Evolutionary conservation across 2,888 invertebrate species (phyloP).

Genomic region (Caenorhabditis macrosperma): DNA sequence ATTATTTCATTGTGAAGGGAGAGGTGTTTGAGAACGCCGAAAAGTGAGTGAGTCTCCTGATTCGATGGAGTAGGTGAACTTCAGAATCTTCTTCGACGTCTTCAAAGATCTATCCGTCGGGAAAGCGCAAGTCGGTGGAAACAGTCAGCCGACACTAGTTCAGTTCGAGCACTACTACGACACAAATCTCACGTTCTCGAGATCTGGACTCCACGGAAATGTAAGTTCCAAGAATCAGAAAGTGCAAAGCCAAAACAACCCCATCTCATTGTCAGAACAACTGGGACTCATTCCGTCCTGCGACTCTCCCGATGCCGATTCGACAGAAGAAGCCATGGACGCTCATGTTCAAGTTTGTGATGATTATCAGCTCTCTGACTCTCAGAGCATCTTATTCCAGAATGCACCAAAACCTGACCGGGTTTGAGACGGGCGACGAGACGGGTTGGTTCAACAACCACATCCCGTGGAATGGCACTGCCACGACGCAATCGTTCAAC

Average conservation of each 20-base stretch:
- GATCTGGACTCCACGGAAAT: slow-evolving; percentile 28
- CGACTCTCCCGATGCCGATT: slow-evolving; percentile 29
- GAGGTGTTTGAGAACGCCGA: slow-evolving; percentile 32
- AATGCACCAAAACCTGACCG: slow-evolving; percentile 31
- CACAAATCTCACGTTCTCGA: slow-evolving; percentile 35
- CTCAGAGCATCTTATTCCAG: background rate
- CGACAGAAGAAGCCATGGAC: slow-evolving; percentile 50
- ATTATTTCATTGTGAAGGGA: slow-evolving; percentile 37
- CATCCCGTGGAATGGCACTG: slow-evolving; percentile 44
- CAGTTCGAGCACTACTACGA: slow-evolving; percentile 35
- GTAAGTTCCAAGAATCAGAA: background rate
- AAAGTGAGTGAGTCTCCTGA: slow-evolving; percentile 2
- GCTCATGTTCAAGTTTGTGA: slow-evolving; percentile 42
- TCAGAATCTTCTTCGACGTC: slow-evolving; percentile 41
- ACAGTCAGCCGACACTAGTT: slow-evolving; percentile 17
- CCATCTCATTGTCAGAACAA: slow-evolving; percentile 9
- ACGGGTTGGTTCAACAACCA: slow-evolving; percentile 48
- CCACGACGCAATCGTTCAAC: slow-evolving; percentile 48
- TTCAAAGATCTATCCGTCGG: slow-evolving; percentile 39
- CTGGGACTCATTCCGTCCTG: slow-evolving; percentile 36
- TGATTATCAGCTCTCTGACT: too few species aligned
- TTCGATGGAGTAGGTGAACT: background rate
- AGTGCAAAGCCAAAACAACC: too few species aligned
- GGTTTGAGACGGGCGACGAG: slow-evolving; percentile 47
- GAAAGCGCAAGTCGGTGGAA: slow-evolving; percentile 37